Evolutionary conservation across 2,797 vertebrate genomes (phyloP).

Genomic region (Vireo griseus): DNA sequence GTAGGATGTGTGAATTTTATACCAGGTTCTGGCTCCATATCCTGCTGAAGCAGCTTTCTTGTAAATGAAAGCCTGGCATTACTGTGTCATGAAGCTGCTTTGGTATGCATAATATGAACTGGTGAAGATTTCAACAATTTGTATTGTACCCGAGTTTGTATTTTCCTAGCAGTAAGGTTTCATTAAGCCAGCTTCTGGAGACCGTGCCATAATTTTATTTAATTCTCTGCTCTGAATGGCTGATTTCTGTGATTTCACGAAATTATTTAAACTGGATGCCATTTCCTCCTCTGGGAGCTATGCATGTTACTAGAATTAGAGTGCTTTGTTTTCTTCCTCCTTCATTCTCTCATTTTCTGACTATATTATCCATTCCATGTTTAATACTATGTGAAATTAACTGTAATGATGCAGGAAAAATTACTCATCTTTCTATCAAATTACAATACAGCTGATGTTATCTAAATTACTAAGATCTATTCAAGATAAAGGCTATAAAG

Average conservation of each 20-base stretch:
- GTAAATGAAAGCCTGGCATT: conserved; percentile 3
- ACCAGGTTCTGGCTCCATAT: conserved; percentile 15
- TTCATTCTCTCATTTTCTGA: conserved; percentile 9
- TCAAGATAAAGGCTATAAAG: neutral
- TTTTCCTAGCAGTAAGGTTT: conserved; percentile 17
- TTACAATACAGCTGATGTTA: neutral
- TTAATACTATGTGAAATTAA: conserved; percentile 15
- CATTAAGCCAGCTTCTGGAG: conserved; percentile 46
- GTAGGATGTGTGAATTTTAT: conserved; percentile 35
- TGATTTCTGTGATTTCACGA: conserved; percentile 31
- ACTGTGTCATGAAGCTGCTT: conserved; percentile 8
- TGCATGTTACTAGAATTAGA: conserved; percentile 4
- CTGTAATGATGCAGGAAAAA: conserved; percentile 12
- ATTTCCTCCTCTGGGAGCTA: conserved; percentile 16
- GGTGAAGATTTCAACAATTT: neutral
- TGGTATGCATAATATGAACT: neutral
- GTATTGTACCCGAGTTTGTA: neutral
- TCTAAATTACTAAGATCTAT: neutral
- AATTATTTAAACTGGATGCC: conserved; percentile 54
- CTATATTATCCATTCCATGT: neutral
- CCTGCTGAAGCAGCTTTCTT: conserved; percentile 56
- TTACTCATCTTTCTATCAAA: conserved; percentile 3
- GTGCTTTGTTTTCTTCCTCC: neutral
- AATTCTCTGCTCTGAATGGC: conserved; percentile 23
- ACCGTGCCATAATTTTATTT: conserved; percentile 33